Base-by-base conservation (phyloP, 2,113 vertebrate species). In the Azemiops feae region DNA sequence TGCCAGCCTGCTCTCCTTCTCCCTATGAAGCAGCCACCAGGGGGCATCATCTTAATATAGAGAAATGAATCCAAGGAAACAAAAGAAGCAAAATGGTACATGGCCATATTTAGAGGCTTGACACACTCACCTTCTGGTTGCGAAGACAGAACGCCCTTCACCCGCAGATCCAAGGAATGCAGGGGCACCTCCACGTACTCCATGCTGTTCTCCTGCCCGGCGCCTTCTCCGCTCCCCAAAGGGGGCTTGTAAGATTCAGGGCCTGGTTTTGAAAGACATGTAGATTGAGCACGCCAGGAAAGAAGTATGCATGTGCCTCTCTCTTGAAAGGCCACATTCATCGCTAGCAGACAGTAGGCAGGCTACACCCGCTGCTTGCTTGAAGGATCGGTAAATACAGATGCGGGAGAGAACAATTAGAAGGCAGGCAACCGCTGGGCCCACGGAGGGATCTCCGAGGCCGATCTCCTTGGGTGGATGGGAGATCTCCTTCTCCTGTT, bases 111-210 rank as follows among this genome's bases (percentile, higher is more conserved):
- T 60, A 14, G 50, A n/a, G 91, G 89, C 58, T 88, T 25, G 16
- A 93, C 91, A 93, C 92, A 55, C 94, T 98, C 95, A 99, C 99
- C 98, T 98, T 98, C 98, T 2, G 92, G 95, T 0, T 98, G 96
- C 0, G 98, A 98, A 22, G 98, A 98, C 45, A 99, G 97, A 54
- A 98, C 97, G 18, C 98, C 98, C 96, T 98, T 98, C 87, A 98
- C 98, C 39, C 97, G 98, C n/a, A 99, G 98, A 94, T 99, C 98
- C 96, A 99, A 97, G 92, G 98, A 98, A 93, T 99, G 98, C 95
- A 99, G 96, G 85, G 98, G 98, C 90, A 99, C 97, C 94, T 99
- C 99, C 94, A 99, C 98, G 97, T 99, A 99, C 69, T 99, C 99
- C 90, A 98, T 95, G 93, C 93, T 96, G 92, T 97, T 94, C 92